Base-by-base conservation (phyloP, 1,140 invertebrate species). In the Grapholita molesta region DNA sequence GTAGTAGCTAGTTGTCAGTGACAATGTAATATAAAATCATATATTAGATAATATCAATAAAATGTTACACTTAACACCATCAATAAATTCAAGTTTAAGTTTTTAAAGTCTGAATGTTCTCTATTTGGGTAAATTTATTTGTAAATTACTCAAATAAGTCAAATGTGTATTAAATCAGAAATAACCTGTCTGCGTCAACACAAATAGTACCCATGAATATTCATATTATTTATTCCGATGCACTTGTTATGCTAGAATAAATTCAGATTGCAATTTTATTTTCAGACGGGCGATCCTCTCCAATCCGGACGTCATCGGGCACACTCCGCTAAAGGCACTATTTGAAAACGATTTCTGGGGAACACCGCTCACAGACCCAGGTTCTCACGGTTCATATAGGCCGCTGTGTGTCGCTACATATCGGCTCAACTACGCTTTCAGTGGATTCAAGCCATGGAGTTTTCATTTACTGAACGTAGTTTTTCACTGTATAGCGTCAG, bases 271-370 rank as follows among this genome's bases (percentile, higher is more conserved):
- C 25, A 18, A 66, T 82, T 90, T 93, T 91, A 84, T 89, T 86
- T 94, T 93, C 94, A 98, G 97, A 80, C 95, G 97, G 77, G 97
- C 97, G 35, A 97, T 98, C 75, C 92, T 97, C 81, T 96, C 95
- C 75, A 98, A 98, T 86, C 95, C 95, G 55, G 97, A 98, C 86
- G 93, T 98, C 70, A 93, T 96, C 72, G 94, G 95, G 53, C 94
- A 93, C 68, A 95, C 95, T 18, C 95, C 96, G 61, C 95, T 95
- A 93, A 95, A 94, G 93, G 93, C 93, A 66, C 92, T 96, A 73
- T 94, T 97, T 72, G 93, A 94, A 80, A 96, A 98, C 88, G 97
- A 99, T 89, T 99, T 98, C 91, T 99, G 97, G 97, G 97, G 97
- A 55, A 98, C 97, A 18, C 96, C 97, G 30, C 90, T 99, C 72